phyloP scores from a whole-genome alignment of 2,888 invertebrate species.

The Pyrgus malvae region DNA sequence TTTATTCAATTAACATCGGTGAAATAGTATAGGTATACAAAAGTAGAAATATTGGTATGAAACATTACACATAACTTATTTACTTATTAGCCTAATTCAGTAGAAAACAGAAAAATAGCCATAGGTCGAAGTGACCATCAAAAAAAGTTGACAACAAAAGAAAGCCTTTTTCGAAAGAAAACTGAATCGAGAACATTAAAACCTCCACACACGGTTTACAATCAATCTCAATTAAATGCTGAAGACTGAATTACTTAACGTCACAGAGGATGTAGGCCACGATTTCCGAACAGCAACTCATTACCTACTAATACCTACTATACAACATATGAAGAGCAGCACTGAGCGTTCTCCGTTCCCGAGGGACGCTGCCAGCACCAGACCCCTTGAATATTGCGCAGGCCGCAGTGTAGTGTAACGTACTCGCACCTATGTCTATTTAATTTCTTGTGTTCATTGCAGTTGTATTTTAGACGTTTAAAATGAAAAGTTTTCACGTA shows the following conservation, averaged over 20 bases:
- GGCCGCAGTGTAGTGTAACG: constrained; percentile 17
- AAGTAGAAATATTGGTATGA: too few relatives aligned
- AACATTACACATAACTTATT: too few relatives aligned
- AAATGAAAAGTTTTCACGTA: too few relatives aligned
- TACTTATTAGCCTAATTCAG: too few relatives aligned
- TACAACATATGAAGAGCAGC: constrained; percentile 24
- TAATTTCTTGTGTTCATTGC: constrained; percentile 2
- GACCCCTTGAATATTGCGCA: constrained; percentile 21
- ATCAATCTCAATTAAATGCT: constrained; percentile 1
- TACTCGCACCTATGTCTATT: too few relatives aligned
- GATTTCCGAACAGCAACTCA: constrained; percentile 14
- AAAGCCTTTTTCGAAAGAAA: too few relatives aligned
- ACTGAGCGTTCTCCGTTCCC: constrained; percentile 12
- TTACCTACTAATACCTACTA: too few relatives aligned
- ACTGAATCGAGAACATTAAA: not conserved
- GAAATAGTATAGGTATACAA: too few relatives aligned
- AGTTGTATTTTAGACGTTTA: not conserved
- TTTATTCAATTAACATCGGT: too few relatives aligned
- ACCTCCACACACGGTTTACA: not conserved
- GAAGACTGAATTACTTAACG: constrained; percentile 1
- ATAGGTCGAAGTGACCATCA: too few relatives aligned
- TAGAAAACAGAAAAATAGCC: too few relatives aligned
- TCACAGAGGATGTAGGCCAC: constrained; percentile 16
- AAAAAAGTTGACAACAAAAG: too few relatives aligned
- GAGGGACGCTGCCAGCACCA: constrained; percentile 22